Base-by-base conservation (phyloP, 2,888 invertebrate genomes). In the Xylota segnis region DNA sequence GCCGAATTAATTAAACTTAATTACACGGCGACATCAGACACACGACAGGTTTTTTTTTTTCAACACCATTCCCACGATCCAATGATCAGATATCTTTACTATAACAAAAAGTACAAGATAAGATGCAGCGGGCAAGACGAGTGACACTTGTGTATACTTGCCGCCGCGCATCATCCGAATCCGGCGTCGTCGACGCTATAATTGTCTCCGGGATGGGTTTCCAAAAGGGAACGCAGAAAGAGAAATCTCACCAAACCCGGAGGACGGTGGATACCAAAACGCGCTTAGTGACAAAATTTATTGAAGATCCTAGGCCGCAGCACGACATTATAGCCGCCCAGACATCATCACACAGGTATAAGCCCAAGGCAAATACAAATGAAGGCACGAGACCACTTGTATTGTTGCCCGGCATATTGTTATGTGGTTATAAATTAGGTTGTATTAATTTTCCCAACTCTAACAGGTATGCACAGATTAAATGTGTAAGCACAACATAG, bases 401-500 rank as follows among this genome's bases (percentile, higher is more conserved):
- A 66, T 79, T 79, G 79, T 79, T 79, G 50, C 12, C 79, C 72
- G 79, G 65, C 72, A 79, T 79, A 79, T 79, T 72, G 66, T 79
- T 79, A 79, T 79, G 79, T 66, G 79, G 79, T 74, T 79, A 79
- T 79, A 79, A 79, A 79, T 79, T 79, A 79, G 79, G 65, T 74
- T 79, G 58, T 79, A 79, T 74, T 79, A 79, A 79, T 79, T 74
- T 79, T 54, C 54, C 50, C 45, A 27, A 59, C 77, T 71, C 77
- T 61, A 78, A 78, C 77, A 78, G 77, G 77, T 71, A 78, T 78
- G 71, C 77, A 63, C 77, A 71, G 77, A 78, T 78, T 71, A 78
- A 78, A 78, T 78, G 77, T 78, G 77, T 78, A 71, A 78, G 77
- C 77, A 72, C 50, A 79, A 79, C 79, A 79, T 79, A 72, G 79